Conservation (phyloP, 2,888 invertebrate genomes). For the Villa cingulata region DNA sequence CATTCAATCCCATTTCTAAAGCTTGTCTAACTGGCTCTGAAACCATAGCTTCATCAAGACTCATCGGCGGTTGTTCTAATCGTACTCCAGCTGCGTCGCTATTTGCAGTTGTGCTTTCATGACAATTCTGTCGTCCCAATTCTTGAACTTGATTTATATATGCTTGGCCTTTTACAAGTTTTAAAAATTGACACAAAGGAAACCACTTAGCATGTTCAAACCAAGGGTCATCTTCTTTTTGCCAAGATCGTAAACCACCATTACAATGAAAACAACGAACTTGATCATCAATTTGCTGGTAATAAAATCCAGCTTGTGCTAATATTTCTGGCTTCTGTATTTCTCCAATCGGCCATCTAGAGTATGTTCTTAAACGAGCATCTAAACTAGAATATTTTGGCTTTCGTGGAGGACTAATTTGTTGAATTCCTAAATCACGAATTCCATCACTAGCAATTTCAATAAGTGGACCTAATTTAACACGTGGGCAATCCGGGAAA, state of each 20-base stretch:
- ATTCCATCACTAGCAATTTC: slow-evolving; percentile 37
- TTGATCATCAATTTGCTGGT: slow-evolving; percentile 56
- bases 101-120: neutral
- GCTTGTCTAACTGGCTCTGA: slow-evolving; percentile 40
- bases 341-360: slow-evolving; percentile 61
- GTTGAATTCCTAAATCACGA: slow-evolving; percentile 42
- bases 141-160: slow-evolving; percentile 47
- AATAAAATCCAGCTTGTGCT: slow-evolving; percentile 82
- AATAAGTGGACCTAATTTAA: slow-evolving; percentile 33
- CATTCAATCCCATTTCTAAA: slow-evolving; percentile 46
- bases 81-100: neutral
- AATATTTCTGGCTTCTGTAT: slow-evolving; percentile 63
- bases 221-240: slow-evolving; percentile 82
- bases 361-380: slow-evolving; percentile 53
- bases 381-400: slow-evolving; percentile 55
- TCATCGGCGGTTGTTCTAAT: slow-evolving; percentile 11
- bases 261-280: slow-evolving; percentile 88
- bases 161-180: slow-evolving; percentile 64
- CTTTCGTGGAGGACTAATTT: slow-evolving; percentile 44
- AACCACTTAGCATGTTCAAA: slow-evolving; percentile 90
- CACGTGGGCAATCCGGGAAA: slow-evolving; percentile 59
- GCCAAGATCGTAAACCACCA: slow-evolving; percentile 84
- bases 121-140: slow-evolving; percentile 10
- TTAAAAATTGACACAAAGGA: slow-evolving; percentile 72
- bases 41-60: slow-evolving; percentile 36